Base-by-base conservation (phyloP, 2,888 invertebrate genomes). In the Alsophila aescularia region DNA sequence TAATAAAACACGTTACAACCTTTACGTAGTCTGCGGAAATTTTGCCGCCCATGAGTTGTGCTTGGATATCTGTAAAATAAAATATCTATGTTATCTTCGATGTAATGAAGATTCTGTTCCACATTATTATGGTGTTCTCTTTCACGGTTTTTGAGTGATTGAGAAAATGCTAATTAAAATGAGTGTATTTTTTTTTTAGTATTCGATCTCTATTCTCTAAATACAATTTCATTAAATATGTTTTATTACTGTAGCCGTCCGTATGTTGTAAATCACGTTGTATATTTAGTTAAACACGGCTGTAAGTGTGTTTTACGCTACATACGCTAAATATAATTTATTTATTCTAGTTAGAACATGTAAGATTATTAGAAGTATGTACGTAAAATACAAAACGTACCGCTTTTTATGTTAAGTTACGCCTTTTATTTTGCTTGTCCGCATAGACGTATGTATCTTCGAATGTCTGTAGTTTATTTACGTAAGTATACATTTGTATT, bases 311-410 rank as follows among this genome's bases (percentile, higher is more conserved):
- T 67, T 62, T 52, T 64, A 53, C 58, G 54, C 54, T 67, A 45
- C 58, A 52, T 55, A 56, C 39, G 58, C 52, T 58, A 48, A 60
- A 18, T 18, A 18, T 5, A 18, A 18, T 18, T 59, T 50, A 42
- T 57, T 45, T 51, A 57, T 52, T 49, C 24, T 36, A 45, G 51
- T 29, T 37, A 50, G 44, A 55, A 51, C 40, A 48, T 56, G 52
- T 49, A 31, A 32, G 47, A 48, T 52, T 43, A 52, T 58, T 66
- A 64, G 31, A 65, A 16, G 14, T 42, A 69, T 64, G 72, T 72
- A 79, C 82, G 81, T 83, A 80, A 83, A 83, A 81, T 83, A 82
- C 79, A 70, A 81, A 82, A 83, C 81, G 79, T 70, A 62, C 40
- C 51, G 81, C 81, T 84, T 82, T 73, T 81, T 64, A 55, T 77